phyloP scores from a whole-genome alignment of 2,888 invertebrate species.

The Stenotaenia linearis region DNA sequence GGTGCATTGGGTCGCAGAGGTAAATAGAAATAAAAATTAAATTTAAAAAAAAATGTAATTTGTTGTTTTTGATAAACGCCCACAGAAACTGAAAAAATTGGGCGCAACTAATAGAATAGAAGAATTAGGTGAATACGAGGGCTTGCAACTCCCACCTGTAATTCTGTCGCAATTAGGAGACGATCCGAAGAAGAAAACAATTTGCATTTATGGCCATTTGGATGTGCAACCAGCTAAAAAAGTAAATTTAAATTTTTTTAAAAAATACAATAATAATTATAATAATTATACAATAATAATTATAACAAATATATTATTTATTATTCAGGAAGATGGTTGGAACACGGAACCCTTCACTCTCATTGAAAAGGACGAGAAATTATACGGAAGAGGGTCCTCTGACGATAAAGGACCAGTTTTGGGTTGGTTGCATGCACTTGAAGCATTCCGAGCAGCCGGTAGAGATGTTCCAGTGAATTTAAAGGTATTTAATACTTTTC shows the following conservation, averaged over 20 bases:
- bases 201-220: conserved; percentile 92
- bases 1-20: conserved; percentile 71
- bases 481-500: conserved; percentile 48
- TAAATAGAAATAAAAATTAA: neutral
- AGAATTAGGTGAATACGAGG: conserved; percentile 69
- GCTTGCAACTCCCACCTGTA: conserved; percentile 78
- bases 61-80: no score
- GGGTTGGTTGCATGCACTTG: conserved; percentile 90
- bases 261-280: no score
- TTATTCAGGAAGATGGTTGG: conserved; percentile 81
- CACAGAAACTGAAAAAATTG: conserved; percentile 57
- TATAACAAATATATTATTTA: neutral
- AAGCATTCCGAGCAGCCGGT: conserved; percentile 71
- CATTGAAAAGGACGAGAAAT: conserved; percentile 77
- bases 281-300: no score
- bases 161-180: conserved; percentile 72
- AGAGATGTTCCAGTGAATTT: conserved; percentile 59
- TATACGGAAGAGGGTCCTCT: conserved; percentile 84
- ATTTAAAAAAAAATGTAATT: neutral
- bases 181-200: conserved; percentile 81
- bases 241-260: no score
- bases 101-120: conserved; percentile 66
- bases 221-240: conserved; percentile 94
- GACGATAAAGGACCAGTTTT: conserved; percentile 94
- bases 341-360: conserved; percentile 87